Base-by-base conservation (phyloP, 2,888 invertebrate genomes). In the Tortrix viridana region DNA sequence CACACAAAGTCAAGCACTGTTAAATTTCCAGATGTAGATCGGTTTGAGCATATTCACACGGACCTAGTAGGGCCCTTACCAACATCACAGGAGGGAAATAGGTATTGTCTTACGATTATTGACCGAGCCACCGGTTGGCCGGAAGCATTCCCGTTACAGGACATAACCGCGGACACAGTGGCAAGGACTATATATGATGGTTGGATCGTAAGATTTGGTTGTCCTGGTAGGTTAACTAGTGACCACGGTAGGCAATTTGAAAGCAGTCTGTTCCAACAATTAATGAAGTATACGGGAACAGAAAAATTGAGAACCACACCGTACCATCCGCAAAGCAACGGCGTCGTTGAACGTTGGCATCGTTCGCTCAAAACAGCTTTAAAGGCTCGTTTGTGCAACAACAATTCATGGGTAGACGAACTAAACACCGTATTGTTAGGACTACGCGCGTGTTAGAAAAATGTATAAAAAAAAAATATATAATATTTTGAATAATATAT, bases 161-260 rank as follows among this genome's bases (percentile, higher is more conserved):
- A 50, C 14, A 69, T 69, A 1, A 69, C 69, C 0, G 52, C 70
- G 5, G 66, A 66, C 5, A 65, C 46, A 1, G 58, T 65, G 0
- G 47, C 26, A 18, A 65, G 61, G 38, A 44, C 37, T 1, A 14
- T 71, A 1, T 69, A 69, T 46, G 61, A 66, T 0, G 53, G 60
- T 9, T 72, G 72, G 71, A 67, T 72, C n/a, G 26, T 26, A 26
- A 56, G 65, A 12, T 67, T 57, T 16, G 67, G 65, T 22, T 60
- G 55, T 38, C 65, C 60, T 12, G 20, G 48, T 12, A 50, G 37
- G 14, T 19, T 66, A 22, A 66, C 64, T 0, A 64, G 53, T 22
- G 67, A 64, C 38, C 61, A 66, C 38, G 67, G 62, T 7, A 52
- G 46, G 12, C 57, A 57, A 23, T 63, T 63, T 23, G 58, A 50